Conservation (phyloP, 1,140 invertebrate species). For the Drosophila pachea region DNA sequence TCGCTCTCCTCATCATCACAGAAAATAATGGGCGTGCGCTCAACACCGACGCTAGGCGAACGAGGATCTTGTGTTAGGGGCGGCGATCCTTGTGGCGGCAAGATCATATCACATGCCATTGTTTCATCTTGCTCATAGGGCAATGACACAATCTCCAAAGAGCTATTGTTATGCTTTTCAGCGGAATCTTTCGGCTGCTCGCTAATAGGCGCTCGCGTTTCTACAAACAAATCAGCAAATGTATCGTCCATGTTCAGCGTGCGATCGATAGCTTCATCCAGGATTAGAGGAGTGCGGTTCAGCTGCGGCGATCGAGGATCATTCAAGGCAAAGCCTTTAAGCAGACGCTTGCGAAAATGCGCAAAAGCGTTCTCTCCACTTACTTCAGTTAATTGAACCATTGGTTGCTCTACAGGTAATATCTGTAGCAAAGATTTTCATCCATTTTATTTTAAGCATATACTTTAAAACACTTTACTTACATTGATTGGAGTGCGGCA, state of each 20-base stretch:
- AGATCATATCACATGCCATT: conserved; percentile 49
- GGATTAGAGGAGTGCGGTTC: conserved; percentile 79
- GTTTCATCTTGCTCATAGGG: conserved; percentile 63
- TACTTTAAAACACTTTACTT: conserved; percentile 14
- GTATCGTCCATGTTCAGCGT: conserved; percentile 73
- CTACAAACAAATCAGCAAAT: conserved; percentile 73
- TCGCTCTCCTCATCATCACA: conserved; percentile 70
- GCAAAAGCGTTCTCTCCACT: conserved; percentile 49
- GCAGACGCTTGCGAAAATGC: conserved; percentile 57
- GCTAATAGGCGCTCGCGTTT: conserved; percentile 47
- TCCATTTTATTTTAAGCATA: not conserved
- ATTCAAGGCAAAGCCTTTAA: conserved; percentile 66
- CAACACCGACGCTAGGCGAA: conserved; percentile 79
- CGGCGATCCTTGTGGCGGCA: conserved; percentile 33
- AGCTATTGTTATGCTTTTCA: conserved; percentile 54
- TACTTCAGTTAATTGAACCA: not conserved
- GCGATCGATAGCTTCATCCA: conserved; percentile 72
- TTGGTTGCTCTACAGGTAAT: conserved; percentile 23
- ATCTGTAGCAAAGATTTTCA: conserved; percentile 20
- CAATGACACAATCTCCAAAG: conserved; percentile 57
- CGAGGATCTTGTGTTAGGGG: conserved; percentile 75
- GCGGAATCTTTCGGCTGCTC: not conserved
- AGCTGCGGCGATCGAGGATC: conserved; percentile 80
- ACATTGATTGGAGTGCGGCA: conserved; percentile 70
- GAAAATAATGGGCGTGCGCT: conserved; percentile 79